These are phyloP conservation scores for Planococcus citri DNA, from an alignment of 1,140 invertebrate species.

Conservation along the genomic window DNA sequence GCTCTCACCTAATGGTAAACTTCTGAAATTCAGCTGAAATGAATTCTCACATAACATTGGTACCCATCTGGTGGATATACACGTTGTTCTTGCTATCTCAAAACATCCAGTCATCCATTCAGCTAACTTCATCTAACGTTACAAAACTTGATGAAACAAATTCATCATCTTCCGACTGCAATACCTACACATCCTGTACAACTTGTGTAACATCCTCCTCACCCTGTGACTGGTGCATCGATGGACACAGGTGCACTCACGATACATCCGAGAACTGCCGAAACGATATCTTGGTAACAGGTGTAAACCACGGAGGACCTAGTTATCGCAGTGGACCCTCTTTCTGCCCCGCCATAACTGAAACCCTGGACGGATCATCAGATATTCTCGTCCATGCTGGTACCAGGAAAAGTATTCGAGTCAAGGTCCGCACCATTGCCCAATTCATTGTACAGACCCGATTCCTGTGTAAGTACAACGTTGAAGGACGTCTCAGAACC, in stretches of 20 bases:
- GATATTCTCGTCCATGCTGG: constrained; percentile 85
- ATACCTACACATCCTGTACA: constrained; percentile 86
- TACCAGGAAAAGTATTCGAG: constrained; percentile 73
- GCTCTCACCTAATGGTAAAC: too few species aligned
- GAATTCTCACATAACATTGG: too few species aligned
- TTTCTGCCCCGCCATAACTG: constrained; percentile 88
- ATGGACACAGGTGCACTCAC: constrained; percentile 89
- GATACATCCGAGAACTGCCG: constrained; percentile 89
- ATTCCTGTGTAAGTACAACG: too few species aligned
- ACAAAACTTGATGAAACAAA: constrained; percentile 93
- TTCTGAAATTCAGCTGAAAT: too few species aligned
- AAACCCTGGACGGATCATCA: constrained; percentile 66
- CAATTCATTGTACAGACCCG: constrained; percentile 85
- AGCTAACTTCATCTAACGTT: too few species aligned
- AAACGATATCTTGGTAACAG: constrained; percentile 88
- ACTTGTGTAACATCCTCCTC: constrained; percentile 86
- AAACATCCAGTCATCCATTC: too few species aligned
- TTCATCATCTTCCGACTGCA: constrained; percentile 96
- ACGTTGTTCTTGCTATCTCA: too few species aligned
- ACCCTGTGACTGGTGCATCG: constrained; percentile 93
- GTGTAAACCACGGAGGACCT: constrained; percentile 60
- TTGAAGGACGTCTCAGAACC: constrained; percentile 81
- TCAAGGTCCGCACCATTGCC: constrained; percentile 86
- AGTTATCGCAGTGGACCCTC: constrained; percentile 80
- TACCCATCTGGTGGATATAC: too few species aligned